A percentile compares a stretch with the other conserved stretches of the same genome.
phyloP scores from a whole-genome alignment of 2,797 vertebrate genomes.

The Lerista edwardsae region DNA sequence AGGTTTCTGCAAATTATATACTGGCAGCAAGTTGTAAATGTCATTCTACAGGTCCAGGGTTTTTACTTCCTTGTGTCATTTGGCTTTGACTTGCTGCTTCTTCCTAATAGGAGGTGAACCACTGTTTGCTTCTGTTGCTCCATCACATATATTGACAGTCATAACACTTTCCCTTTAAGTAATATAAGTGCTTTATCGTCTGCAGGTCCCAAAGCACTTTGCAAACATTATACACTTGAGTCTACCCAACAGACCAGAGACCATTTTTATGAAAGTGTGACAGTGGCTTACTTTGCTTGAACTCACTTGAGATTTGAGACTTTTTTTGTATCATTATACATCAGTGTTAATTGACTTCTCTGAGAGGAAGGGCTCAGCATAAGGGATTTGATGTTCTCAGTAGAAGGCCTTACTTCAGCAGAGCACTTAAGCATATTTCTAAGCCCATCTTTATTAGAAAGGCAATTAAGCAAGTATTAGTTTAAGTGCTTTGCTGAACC shows the following conservation, averaged over 20 bases:
- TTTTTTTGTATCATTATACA: conserved; percentile 10
- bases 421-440: conserved; percentile 11
- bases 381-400: conserved; percentile 4
- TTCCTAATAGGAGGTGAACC: background rate
- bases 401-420: conserved; percentile 1
- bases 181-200: conserved; percentile 3
- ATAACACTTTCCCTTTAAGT: conserved; percentile 11
- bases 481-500: conserved; percentile 34
- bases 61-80: background rate
- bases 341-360: conserved; percentile 20
- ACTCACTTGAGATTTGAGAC: background rate
- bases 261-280: conserved; percentile 7
- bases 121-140: conserved; percentile 3
- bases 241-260: background rate
- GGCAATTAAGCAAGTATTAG: conserved; percentile 30
- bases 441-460: conserved; percentile 13
- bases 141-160: conserved; percentile 9
- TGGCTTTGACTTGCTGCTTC: conserved; percentile 1
- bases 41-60: background rate
- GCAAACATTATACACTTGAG: conserved; percentile 12
- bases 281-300: background rate
- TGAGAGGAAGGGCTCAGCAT: background rate
- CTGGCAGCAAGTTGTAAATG: background rate
- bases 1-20: background rate
- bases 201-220: background rate